These are phyloP conservation scores for Norana najaformis DNA, from an alignment of 2,888 invertebrate genomes.

Conservation along the genomic window DNA sequence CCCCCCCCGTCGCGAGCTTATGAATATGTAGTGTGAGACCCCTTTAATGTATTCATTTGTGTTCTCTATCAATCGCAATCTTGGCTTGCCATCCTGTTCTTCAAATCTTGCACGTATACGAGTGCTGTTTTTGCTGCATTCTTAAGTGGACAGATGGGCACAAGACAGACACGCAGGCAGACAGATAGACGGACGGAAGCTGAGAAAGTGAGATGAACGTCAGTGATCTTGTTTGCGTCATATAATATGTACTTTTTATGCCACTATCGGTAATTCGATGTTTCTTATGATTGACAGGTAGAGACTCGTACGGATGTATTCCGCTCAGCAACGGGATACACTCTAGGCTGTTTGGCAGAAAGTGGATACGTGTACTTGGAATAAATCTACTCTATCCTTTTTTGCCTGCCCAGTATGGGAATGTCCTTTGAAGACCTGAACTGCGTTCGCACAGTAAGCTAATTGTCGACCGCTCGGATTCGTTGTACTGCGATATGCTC, in stretches of 20 bases:
- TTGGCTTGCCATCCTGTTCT: background rate
- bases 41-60: too few species aligned
- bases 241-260: background rate
- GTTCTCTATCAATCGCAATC: background rate
- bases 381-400: background rate
- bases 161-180: background rate
- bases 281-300: background rate
- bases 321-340: background rate
- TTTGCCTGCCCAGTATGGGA: background rate
- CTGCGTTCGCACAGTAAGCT: background rate
- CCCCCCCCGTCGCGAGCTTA: too few species aligned
- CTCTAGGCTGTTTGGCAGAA: background rate
- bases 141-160: background rate
- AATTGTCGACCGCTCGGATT: background rate
- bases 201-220: background rate
- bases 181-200: too few species aligned
- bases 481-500: background rate
- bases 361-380: background rate
- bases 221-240: background rate
- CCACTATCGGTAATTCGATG: background rate
- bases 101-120: too few species aligned
- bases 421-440: background rate
- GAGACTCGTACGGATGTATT: background rate
- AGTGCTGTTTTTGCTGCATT: background rate
- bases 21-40: too few species aligned